A percentile compares a stretch with the other conserved stretches of the same genome.
phyloP scores from a whole-genome alignment of 2,113 vertebrate species.

The Polypterus senegalus region DNA sequence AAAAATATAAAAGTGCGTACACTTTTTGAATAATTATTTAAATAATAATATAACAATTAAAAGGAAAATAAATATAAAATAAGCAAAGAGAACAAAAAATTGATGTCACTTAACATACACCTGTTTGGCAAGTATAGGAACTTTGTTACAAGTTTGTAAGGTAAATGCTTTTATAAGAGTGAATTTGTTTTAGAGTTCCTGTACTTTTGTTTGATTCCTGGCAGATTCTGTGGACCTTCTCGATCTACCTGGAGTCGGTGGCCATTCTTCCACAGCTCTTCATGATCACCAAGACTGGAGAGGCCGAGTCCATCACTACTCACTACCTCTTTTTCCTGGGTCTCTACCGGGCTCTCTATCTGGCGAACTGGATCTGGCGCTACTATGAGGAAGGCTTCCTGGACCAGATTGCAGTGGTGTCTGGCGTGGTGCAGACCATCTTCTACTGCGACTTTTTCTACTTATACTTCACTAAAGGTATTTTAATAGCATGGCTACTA shows the following conservation, averaged over 20 bases:
- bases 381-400: slow-evolving; percentile 86
- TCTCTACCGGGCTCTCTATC: slow-evolving; percentile 82
- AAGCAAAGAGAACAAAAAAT: no score
- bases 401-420: slow-evolving; percentile 86
- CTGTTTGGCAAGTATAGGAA: no score
- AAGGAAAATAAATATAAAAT: no score
- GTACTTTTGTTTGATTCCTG: slow-evolving; percentile 7
- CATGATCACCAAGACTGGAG: slow-evolving; percentile 93
- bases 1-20: no score
- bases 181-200: no score
- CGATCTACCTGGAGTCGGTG: slow-evolving; percentile 90
- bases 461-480: slow-evolving; percentile 86
- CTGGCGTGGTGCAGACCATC: slow-evolving; percentile 91
- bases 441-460: slow-evolving; percentile 99
- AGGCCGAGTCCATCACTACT: slow-evolving; percentile 90
- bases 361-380: slow-evolving; percentile 92
- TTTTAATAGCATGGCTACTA: background rate
- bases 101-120: no score
- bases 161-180: no score
- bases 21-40: no score
- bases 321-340: slow-evolving; percentile 95
- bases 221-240: slow-evolving; percentile 95
- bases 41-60: no score
- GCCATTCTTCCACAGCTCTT: slow-evolving; percentile 94
- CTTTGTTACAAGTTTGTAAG: no score